These are phyloP conservation scores for Sinocyclocheilus maitianheensis DNA, from an alignment of 2,113 vertebrate species.

Conservation along the genomic window DNA sequence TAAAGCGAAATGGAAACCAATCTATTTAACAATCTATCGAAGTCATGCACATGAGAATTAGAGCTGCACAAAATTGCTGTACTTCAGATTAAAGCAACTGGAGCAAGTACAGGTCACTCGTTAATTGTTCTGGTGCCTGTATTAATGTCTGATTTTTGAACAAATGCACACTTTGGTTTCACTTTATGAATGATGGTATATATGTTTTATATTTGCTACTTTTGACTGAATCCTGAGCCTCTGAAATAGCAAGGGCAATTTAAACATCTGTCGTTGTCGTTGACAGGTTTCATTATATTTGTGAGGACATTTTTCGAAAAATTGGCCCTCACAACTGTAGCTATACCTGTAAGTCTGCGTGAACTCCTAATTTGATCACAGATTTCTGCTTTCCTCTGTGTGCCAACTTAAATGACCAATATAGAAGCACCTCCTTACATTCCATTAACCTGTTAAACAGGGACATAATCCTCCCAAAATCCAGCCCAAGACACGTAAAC, in stretches of 20 bases:
- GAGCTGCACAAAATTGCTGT: background rate
- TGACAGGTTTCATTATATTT: no score
- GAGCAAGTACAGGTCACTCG: background rate
- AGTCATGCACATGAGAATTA: background rate
- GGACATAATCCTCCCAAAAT: constrained; percentile 42
- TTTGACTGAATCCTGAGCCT: no score
- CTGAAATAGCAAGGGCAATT: no score
- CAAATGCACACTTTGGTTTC: background rate
- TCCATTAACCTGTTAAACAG: constrained; percentile 50
- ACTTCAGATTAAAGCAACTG: constrained; percentile 6
- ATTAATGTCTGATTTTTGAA: background rate
- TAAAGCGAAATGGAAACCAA: background rate
- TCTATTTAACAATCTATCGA: background rate
- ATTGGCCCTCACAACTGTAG: no score
- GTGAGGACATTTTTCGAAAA: no score
- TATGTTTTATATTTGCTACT: no score
- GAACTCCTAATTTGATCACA: no score
- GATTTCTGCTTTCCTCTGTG: no score
- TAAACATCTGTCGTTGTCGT: no score
- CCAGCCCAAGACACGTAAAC: constrained; percentile 14
- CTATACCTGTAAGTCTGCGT: no score
- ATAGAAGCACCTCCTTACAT: no score
- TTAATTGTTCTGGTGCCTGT: background rate
- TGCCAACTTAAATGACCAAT: no score
- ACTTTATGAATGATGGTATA: background rate